Evolutionary conservation across 2,888 invertebrate species (phyloP).

Genomic region (Netelia inedita): DNA sequence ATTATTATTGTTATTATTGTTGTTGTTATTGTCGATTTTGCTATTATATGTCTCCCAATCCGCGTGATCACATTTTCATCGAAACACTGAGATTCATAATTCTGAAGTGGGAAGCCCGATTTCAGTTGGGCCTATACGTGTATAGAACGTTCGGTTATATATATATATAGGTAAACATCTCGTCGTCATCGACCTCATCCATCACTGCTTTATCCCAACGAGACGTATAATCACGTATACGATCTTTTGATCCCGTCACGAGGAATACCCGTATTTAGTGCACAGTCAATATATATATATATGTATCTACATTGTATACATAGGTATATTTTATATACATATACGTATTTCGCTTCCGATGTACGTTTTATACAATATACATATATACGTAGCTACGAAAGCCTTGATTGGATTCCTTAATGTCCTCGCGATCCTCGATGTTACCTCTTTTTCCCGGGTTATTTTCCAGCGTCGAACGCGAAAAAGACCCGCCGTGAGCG

Average conservation of each 20-base stretch:
- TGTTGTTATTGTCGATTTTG: background rate
- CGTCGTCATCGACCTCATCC: conserved; percentile 65
- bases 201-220: conserved; percentile 56
- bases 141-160: background rate
- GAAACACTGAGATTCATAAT: background rate
- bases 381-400: conserved; percentile 23
- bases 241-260: conserved; percentile 60
- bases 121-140: background rate
- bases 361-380: background rate
- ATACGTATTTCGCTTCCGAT: background rate
- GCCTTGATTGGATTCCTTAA: conserved; percentile 67
- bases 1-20: background rate
- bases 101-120: background rate
- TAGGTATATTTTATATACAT: background rate
- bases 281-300: background rate
- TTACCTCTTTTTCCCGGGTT: conserved; percentile 26
- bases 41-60: background rate
- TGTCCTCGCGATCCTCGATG: conserved; percentile 37
- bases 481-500: conserved; percentile 19
- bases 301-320: background rate
- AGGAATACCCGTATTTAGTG: conserved; percentile 46
- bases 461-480: conserved; percentile 10
- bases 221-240: conserved; percentile 63
- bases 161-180: conserved; percentile 51
- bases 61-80: background rate